These are phyloP conservation scores for Heliothis peltigera DNA, from an alignment of 2,888 invertebrate genomes.

Conservation along the genomic window DNA sequence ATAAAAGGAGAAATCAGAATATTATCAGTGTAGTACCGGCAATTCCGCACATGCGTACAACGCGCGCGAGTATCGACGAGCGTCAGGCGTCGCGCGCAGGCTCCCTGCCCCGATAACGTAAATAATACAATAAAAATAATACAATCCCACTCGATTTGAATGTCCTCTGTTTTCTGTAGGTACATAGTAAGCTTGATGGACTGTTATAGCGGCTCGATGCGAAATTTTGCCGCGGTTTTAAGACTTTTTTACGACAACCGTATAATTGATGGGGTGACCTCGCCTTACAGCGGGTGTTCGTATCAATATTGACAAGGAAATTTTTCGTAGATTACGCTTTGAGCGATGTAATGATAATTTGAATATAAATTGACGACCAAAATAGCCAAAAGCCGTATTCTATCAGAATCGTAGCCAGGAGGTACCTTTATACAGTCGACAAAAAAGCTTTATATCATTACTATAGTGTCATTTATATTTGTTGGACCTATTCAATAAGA, in stretches of 20 bases:
- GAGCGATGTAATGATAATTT: slow-evolving; percentile 3
- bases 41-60: slow-evolving; percentile 86
- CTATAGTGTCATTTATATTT: no score
- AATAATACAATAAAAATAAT: slow-evolving; percentile 88
- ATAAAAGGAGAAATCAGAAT: slow-evolving; percentile 86
- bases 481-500: no score
- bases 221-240: slow-evolving; percentile 61
- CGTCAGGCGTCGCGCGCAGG: slow-evolving; percentile 76
- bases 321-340: slow-evolving; percentile 21
- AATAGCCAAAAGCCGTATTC: background rate
- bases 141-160: slow-evolving; percentile 82
- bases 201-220: slow-evolving; percentile 65
- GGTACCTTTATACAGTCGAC: background rate
- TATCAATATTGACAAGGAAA: slow-evolving; percentile 67
- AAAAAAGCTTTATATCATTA: background rate
- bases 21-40: slow-evolving; percentile 76
- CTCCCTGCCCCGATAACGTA: slow-evolving; percentile 79
- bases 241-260: slow-evolving; percentile 68
- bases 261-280: slow-evolving; percentile 72
- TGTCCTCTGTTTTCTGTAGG: slow-evolving; percentile 70
- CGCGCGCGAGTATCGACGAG: slow-evolving; percentile 77
- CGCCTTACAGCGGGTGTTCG: slow-evolving; percentile 55
- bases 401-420: background rate
- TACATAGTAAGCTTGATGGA: slow-evolving; percentile 62
- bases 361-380: background rate